Conservation (phyloP, 2,113 vertebrate genomes). For the Sciurus niger region DNA sequence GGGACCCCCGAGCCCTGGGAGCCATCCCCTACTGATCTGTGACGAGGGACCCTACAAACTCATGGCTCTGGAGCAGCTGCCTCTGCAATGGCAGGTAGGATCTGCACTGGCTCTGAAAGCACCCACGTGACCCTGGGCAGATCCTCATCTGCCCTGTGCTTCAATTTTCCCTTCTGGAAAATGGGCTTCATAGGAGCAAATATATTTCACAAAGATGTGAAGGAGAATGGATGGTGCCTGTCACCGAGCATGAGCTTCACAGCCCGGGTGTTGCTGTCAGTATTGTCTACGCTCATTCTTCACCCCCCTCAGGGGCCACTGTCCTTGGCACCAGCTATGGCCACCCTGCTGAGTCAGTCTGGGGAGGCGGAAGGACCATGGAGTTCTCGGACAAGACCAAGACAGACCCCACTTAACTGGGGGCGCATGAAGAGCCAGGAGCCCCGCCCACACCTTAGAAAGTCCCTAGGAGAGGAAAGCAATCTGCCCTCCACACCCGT, state of each 20-base stretch:
- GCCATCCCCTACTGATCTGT: not conserved
- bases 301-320: not conserved
- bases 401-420: not conserved
- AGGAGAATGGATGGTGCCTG: not conserved
- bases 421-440: not conserved
- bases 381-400: not conserved
- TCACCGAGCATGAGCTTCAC: not conserved
- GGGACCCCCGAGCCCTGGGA: not conserved
- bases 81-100: not conserved
- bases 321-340: not conserved
- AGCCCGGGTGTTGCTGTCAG: not conserved
- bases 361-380: not conserved
- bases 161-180: constrained; percentile 35
- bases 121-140: not conserved
- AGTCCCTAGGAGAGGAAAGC: not conserved
- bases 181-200: not conserved
- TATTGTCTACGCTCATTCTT: fast-evolving
- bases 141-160: not conserved
- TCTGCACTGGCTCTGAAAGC: not conserved
- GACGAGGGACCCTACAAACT: no score
- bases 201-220: not conserved
- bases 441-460: fast-evolving
- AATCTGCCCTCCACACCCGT: fast-evolving
- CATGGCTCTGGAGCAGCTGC: not conserved
- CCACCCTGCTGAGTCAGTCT: not conserved